These are phyloP conservation scores for Drosophila parabipectinata DNA, from an alignment of 1,140 invertebrate genomes.

Conservation along the genomic window DNA sequence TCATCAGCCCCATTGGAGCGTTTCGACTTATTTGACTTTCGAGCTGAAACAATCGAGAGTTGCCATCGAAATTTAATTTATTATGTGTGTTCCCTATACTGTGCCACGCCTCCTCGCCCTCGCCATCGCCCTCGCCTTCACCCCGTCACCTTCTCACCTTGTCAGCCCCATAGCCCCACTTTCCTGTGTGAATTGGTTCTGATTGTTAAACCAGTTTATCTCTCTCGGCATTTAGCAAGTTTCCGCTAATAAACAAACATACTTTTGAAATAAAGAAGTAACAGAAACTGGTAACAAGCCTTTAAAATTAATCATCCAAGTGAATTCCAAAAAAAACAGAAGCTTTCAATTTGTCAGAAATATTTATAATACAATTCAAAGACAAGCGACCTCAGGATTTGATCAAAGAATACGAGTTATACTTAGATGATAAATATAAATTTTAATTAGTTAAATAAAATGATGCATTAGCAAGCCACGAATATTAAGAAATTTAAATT, in stretches of 20 bases:
- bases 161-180: conserved; percentile 9
- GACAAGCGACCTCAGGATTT: too few relatives aligned
- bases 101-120: neutral
- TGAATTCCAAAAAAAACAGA: conserved; percentile 1
- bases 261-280: conserved; percentile 3
- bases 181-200: conserved; percentile 45
- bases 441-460: too few relatives aligned
- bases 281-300: conserved; percentile 1
- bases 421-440: too few relatives aligned
- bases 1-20: conserved; percentile 20
- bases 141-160: neutral
- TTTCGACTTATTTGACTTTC: conserved; percentile 29
- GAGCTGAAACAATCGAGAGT: conserved; percentile 32
- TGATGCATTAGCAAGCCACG: too few relatives aligned
- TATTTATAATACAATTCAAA: too few relatives aligned
- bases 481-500: neutral
- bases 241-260: conserved; percentile 33
- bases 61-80: conserved; percentile 63
- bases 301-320: neutral
- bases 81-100: conserved; percentile 47
- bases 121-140: neutral
- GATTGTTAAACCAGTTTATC: conserved; percentile 66
- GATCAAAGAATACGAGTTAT: too few relatives aligned
- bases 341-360: neutral
- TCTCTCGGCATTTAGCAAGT: conserved; percentile 60